phyloP scores from a whole-genome alignment of 1,140 invertebrate species.

The Hylaeus anthracinus region DNA sequence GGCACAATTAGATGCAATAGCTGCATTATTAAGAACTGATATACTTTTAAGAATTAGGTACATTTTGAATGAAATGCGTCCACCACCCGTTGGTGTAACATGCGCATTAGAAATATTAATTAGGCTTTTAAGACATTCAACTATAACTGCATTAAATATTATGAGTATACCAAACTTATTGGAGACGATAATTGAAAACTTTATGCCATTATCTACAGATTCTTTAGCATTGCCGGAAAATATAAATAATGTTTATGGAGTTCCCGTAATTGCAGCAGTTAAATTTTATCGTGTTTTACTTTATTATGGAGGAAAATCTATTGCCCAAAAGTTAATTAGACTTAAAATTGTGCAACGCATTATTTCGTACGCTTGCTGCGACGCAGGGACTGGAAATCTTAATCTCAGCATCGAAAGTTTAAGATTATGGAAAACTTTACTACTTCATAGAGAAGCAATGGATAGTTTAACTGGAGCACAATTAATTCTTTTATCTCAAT shows the following conservation, averaged over 20 bases:
- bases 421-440: slow-evolving; percentile 74
- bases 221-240: slow-evolving; percentile 52
- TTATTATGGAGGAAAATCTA: slow-evolving; percentile 70
- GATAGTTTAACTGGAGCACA: slow-evolving; percentile 69
- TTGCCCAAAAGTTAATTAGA: slow-evolving; percentile 65
- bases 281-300: slow-evolving; percentile 74
- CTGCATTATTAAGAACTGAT: slow-evolving; percentile 88
- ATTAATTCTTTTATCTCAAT: slow-evolving; percentile 68
- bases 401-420: slow-evolving; percentile 74
- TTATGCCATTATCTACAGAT: slow-evolving; percentile 81
- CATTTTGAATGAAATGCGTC: slow-evolving; percentile 85
- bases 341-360: slow-evolving; percentile 71
- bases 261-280: slow-evolving; percentile 70
- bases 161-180: slow-evolving; percentile 83
- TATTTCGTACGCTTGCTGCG: slow-evolving; percentile 70
- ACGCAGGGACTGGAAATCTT: slow-evolving; percentile 64
- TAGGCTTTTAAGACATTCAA: slow-evolving; percentile 85
- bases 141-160: slow-evolving; percentile 83
- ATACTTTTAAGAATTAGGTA: slow-evolving; percentile 88
- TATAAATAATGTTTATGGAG: slow-evolving; percentile 67
- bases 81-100: slow-evolving; percentile 84
- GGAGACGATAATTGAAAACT: slow-evolving; percentile 82
- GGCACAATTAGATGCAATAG: slow-evolving; percentile 88
- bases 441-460: slow-evolving; percentile 61
- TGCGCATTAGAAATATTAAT: slow-evolving; percentile 87